Evolutionary conservation across 1,140 invertebrate genomes (phyloP).

Genomic region (Lordiphosa collinella): DNA sequence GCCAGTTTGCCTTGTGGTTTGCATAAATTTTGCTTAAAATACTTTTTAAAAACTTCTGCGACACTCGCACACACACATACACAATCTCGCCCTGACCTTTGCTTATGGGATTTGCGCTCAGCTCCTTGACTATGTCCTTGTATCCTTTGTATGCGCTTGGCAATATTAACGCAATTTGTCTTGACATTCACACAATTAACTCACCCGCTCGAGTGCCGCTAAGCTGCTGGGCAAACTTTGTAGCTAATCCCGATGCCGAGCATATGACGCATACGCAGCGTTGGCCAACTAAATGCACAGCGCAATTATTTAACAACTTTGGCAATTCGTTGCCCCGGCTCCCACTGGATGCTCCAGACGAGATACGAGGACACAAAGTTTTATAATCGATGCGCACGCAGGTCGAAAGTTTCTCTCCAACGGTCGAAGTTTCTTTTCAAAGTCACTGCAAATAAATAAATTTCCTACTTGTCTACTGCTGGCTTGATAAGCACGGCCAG

Average conservation of each 20-base stretch:
- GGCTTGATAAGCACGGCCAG: constrained; percentile 47
- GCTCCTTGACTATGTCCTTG: constrained; percentile 13
- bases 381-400: constrained; percentile 74
- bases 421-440: constrained; percentile 72
- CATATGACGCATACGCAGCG: constrained; percentile 61
- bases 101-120: constrained; percentile 30
- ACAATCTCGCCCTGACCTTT: constrained; percentile 30
- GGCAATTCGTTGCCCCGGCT: constrained; percentile 40
- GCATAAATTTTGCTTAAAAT: constrained; percentile 77
- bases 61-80: constrained; percentile 42
- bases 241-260: constrained; percentile 53
- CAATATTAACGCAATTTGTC: constrained; percentile 76
- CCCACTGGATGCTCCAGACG: constrained; percentile 28
- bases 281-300: constrained; percentile 54
- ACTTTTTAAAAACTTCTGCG: constrained; percentile 75
- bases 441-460: constrained; percentile 76
- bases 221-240: constrained; percentile 58
- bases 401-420: constrained; percentile 61
- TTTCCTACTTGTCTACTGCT: constrained; percentile 30
- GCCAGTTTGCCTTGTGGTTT: constrained; percentile 71
- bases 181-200: constrained; percentile 79
- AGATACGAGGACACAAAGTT: constrained; percentile 71
- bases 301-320: constrained; percentile 77
- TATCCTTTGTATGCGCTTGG: constrained; percentile 45
- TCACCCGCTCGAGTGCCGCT: constrained; percentile 60